Percentiles rank a stretch among this genome's conserved stretches.
These are phyloP conservation scores for Cranoglanis bouderius DNA, from an alignment of 2,113 vertebrate genomes.

Conservation along the genomic window DNA sequence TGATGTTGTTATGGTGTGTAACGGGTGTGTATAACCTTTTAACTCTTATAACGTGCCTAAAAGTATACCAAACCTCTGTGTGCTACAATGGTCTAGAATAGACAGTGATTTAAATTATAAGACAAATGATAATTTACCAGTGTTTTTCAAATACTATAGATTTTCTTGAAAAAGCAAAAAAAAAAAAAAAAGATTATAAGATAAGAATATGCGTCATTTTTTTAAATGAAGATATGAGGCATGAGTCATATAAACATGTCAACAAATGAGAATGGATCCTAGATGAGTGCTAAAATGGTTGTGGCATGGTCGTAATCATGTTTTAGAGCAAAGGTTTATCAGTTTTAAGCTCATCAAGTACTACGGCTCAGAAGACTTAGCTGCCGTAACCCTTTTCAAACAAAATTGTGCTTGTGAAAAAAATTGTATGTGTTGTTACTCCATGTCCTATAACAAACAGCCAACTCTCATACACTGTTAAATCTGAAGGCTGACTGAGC, in stretches of 20 bases:
- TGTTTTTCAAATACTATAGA: neutral
- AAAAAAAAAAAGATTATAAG: neutral
- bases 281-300: neutral
- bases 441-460: neutral
- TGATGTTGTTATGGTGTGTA: constrained; percentile 72
- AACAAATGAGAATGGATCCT: neutral
- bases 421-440: neutral
- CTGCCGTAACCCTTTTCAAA: neutral
- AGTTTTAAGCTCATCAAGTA: constrained; percentile 7
- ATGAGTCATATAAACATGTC: neutral
- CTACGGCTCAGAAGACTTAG: neutral
- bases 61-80: neutral
- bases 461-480: neutral
- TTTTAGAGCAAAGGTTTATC: constrained; percentile 24
- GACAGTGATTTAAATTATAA: neutral
- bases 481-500: neutral
- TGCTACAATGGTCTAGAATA: neutral
- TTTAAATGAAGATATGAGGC: neutral
- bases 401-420: neutral
- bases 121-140: neutral
- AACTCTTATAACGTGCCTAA: neutral
- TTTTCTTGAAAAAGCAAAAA: neutral
- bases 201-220: neutral
- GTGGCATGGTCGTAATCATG: neutral
- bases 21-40: constrained; percentile 61